phyloP scores from a whole-genome alignment of 1,140 invertebrate species.

The Carposina sasakii region DNA sequence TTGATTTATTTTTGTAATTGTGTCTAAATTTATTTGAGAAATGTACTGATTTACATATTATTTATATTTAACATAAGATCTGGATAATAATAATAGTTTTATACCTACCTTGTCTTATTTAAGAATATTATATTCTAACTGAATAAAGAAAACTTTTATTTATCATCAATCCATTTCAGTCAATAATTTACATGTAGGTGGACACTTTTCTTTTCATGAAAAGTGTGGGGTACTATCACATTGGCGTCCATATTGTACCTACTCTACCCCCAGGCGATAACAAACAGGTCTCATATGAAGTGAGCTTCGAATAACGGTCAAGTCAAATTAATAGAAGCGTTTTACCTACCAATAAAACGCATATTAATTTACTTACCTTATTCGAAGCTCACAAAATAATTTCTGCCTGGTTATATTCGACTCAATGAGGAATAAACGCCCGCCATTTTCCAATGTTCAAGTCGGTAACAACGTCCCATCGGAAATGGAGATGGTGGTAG shows the following conservation, averaged over 20 bases:
- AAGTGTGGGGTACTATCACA: background rate
- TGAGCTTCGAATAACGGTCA: slow-evolving; percentile 3
- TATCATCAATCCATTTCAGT: too few relatives aligned
- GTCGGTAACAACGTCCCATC: too few relatives aligned
- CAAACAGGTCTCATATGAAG: background rate
- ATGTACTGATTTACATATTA: background rate
- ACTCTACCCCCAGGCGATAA: slow-evolving; percentile 1
- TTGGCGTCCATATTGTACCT: too few relatives aligned
- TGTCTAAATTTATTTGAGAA: background rate
- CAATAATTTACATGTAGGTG: too few relatives aligned
- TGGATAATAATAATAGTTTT: too few relatives aligned
- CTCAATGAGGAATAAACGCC: background rate
- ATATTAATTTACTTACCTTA: slow-evolving; percentile 14
- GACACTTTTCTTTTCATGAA: background rate
- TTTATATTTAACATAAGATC: background rate
- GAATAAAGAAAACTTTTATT: too few relatives aligned
- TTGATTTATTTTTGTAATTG: background rate
- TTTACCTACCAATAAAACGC: slow-evolving; percentile 14
- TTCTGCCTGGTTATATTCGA: background rate
- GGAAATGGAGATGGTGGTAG: too few relatives aligned
- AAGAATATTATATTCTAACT: too few relatives aligned
- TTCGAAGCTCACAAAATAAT: slow-evolving; percentile 8
- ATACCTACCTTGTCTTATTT: too few relatives aligned
- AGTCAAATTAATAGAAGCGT: slow-evolving; percentile 6
- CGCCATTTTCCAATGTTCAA: too few relatives aligned